A percentile compares a stretch with the other conserved stretches of the same genome.
phyloP scores from a whole-genome alignment of 2,888 invertebrate genomes.

The Phyllotreta cruciferae region DNA sequence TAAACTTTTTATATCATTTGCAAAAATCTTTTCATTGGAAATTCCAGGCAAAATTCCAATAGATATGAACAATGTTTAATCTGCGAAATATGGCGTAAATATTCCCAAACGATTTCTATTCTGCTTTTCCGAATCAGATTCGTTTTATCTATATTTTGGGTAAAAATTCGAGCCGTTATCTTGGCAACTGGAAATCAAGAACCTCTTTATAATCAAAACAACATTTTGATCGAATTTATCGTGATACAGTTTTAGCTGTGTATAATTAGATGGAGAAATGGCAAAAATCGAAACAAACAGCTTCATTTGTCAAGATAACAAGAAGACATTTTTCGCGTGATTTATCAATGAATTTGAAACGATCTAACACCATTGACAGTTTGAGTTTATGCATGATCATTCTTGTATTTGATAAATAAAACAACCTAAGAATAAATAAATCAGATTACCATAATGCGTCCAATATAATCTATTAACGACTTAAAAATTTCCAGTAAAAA shows the following conservation, averaged over 20 bases:
- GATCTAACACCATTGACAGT: conserved; percentile 2
- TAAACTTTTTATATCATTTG: too few relatives aligned
- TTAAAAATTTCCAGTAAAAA: too few relatives aligned
- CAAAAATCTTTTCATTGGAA: too few relatives aligned
- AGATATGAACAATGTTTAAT: too few relatives aligned
- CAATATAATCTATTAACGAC: too few relatives aligned
- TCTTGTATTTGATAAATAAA: too few relatives aligned
- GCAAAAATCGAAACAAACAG: background rate
- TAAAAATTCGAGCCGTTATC: conserved; percentile 15
- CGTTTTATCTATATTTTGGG: background rate
- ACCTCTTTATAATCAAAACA: conserved; percentile 5
- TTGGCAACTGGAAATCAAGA: conserved; percentile 11
- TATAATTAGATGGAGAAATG: conserved; percentile 10
- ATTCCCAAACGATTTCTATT: too few relatives aligned
- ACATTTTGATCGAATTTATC: conserved; percentile 7
- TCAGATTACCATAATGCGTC: too few relatives aligned
- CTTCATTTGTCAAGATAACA: conserved; percentile 1
- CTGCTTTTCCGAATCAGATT: background rate
- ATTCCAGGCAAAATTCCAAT: too few relatives aligned
- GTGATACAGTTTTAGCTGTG: conserved; percentile 8
- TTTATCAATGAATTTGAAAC: background rate
- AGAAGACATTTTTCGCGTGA: background rate
- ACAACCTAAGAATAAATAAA: too few relatives aligned
- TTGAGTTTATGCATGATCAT: background rate
- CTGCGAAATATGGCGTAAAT: too few relatives aligned